These are phyloP conservation scores for Tinamus major DNA, from an alignment of 2,797 vertebrate species.

Conservation along the genomic window DNA sequence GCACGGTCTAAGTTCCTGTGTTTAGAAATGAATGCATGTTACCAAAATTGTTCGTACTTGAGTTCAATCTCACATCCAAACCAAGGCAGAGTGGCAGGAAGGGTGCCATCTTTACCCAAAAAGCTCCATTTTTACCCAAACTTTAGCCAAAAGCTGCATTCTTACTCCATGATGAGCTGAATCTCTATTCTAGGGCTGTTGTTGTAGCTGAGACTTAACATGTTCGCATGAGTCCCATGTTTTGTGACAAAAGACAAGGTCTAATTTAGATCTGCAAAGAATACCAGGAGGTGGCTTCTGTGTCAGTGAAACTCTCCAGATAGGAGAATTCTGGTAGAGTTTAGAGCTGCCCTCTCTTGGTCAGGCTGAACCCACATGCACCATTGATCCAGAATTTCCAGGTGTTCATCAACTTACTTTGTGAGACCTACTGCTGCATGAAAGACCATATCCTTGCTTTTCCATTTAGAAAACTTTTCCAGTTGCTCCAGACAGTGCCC, in stretches of 20 bases:
- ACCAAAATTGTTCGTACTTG: neutral
- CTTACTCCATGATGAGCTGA: neutral
- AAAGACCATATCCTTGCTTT: neutral
- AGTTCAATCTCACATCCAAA: neutral
- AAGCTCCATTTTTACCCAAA: neutral
- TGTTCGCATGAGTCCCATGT: neutral
- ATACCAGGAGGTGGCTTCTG: neutral
- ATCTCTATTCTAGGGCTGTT: neutral
- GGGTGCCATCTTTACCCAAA: neutral
- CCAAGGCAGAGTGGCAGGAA: neutral
- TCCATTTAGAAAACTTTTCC: neutral
- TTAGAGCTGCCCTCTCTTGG: neutral
- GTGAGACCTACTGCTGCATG: neutral
- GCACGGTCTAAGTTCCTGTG: neutral
- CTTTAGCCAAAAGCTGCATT: neutral
- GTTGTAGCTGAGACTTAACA: neutral
- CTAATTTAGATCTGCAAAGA: neutral
- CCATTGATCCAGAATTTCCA: neutral
- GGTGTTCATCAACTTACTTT: neutral
- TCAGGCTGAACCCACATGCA: neutral
- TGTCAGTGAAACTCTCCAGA: neutral
- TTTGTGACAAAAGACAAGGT: neutral
- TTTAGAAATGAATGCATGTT: neutral
- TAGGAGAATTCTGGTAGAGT: fast-evolving
- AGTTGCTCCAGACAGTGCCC: neutral